Percentiles rank a stretch among this genome's conserved stretches.
phyloP scores from a whole-genome alignment of 2,888 invertebrate species.

The Coelogynopora nodosa region DNA sequence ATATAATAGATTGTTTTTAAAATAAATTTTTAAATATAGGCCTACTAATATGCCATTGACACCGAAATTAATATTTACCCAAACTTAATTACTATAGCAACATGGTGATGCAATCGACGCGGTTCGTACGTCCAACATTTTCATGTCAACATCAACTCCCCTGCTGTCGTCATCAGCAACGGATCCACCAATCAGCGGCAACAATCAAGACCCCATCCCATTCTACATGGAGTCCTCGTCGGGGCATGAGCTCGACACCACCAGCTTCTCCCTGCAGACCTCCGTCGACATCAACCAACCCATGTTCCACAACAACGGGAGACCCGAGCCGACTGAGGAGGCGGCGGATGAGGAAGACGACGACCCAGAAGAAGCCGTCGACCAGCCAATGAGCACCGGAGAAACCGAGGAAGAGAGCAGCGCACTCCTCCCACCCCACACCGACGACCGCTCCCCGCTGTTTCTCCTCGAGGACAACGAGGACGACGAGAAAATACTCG shows the following conservation, averaged over 20 bases:
- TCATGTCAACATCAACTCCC: constrained; percentile 5
- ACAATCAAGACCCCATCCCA: background rate
- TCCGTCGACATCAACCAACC: background rate
- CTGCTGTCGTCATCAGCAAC: background rate
- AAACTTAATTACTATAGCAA: constrained; percentile 26
- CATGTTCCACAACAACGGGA: too few relatives aligned
- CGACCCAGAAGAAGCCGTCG: background rate
- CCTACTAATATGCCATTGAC: too few relatives aligned
- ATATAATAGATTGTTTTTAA: too few relatives aligned
- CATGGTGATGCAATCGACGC: constrained; percentile 29
- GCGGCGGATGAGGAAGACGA: background rate
- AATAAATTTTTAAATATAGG: too few relatives aligned
- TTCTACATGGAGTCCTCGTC: background rate
- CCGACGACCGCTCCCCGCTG: too few relatives aligned
- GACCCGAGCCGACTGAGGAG: background rate
- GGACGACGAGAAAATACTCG: background rate
- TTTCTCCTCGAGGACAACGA: background rate
- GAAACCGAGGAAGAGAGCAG: background rate
- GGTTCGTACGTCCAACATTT: background rate
- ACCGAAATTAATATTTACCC: too few relatives aligned
- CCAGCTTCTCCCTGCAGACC: background rate
- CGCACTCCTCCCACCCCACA: too few relatives aligned
- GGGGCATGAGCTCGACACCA: background rate
- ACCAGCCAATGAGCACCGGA: background rate
- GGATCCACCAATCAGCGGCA: background rate